Evolutionary conservation across 2,797 vertebrate species (phyloP).

Genomic region (Telmatherina bonti): DNA sequence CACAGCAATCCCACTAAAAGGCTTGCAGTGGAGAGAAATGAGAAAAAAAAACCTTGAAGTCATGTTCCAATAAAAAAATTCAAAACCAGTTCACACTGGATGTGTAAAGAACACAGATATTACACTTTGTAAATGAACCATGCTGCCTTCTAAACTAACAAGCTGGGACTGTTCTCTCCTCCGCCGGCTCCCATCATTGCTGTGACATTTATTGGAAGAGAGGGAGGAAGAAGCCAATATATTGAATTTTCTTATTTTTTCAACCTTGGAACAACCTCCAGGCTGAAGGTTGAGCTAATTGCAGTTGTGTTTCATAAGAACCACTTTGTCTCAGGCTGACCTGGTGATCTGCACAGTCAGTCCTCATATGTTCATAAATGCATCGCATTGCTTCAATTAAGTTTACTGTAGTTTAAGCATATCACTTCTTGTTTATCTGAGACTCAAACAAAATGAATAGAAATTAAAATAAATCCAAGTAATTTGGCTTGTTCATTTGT

Average conservation of each 20-base stretch:
- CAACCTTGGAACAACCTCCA: slow-evolving; percentile 57
- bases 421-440: neutral
- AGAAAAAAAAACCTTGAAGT: slow-evolving; percentile 41
- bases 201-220: slow-evolving; percentile 64
- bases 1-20: slow-evolving; percentile 31
- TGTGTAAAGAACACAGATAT: slow-evolving; percentile 58
- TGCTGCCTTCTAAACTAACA: slow-evolving; percentile 58
- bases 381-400: neutral
- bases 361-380: neutral
- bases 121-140: slow-evolving; percentile 57
- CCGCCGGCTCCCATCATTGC: slow-evolving; percentile 21
- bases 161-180: slow-evolving; percentile 51
- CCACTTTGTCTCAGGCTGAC: slow-evolving; percentile 26
- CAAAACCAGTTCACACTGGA: slow-evolving; percentile 70
- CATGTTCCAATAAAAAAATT: slow-evolving; percentile 57
- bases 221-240: slow-evolving; percentile 55
- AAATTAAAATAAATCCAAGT: neutral
- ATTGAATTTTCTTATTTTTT: slow-evolving; percentile 53
- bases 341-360: slow-evolving; percentile 11
- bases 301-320: slow-evolving; percentile 23
- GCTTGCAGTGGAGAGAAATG: neutral
- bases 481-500: too few relatives aligned
- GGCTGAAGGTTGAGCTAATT: slow-evolving; percentile 29
- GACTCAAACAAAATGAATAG: slow-evolving; percentile 1
- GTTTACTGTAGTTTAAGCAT: neutral